These are phyloP conservation scores for Enhydra lutris DNA, from an alignment of 2,113 vertebrate genomes.

Conservation along the genomic window DNA sequence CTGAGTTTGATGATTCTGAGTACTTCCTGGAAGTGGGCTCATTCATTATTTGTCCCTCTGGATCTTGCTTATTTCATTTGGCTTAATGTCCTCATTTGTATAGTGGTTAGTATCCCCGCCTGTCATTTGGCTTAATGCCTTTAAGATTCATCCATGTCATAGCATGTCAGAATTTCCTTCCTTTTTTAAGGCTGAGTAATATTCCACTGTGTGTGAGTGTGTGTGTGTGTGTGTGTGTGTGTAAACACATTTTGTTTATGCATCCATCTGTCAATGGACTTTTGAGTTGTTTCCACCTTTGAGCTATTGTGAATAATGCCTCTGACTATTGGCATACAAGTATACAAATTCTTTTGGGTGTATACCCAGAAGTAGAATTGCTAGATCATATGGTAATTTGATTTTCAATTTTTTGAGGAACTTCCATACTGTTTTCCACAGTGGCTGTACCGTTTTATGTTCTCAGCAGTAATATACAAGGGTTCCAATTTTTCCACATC, in stretches of 20 bases:
- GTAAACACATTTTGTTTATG: background rate
- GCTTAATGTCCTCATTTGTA: background rate
- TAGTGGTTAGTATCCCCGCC: too few species aligned
- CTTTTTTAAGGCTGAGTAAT: too few species aligned
- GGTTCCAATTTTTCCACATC: background rate
- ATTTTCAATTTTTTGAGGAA: background rate
- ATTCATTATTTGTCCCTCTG: background rate
- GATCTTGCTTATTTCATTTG: background rate
- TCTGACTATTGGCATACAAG: background rate
- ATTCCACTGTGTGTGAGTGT: too few species aligned
- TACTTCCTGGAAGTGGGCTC: background rate
- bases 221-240: background rate
- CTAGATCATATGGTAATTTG: background rate
- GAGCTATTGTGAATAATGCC: background rate
- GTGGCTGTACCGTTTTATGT: background rate
- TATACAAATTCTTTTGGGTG: background rate
- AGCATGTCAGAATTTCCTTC: background rate
- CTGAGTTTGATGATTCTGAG: background rate
- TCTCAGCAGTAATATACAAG: background rate
- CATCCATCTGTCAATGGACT: background rate
- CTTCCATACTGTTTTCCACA: background rate
- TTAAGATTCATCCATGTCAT: background rate
- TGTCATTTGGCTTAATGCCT: background rate
- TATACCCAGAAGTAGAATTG: background rate
- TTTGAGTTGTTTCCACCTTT: background rate